Evolutionary conservation across 2,888 invertebrate genomes (phyloP), one percentile per base, ranked within the genome.

Genomic region (Pristionchus japonicus): DNA sequence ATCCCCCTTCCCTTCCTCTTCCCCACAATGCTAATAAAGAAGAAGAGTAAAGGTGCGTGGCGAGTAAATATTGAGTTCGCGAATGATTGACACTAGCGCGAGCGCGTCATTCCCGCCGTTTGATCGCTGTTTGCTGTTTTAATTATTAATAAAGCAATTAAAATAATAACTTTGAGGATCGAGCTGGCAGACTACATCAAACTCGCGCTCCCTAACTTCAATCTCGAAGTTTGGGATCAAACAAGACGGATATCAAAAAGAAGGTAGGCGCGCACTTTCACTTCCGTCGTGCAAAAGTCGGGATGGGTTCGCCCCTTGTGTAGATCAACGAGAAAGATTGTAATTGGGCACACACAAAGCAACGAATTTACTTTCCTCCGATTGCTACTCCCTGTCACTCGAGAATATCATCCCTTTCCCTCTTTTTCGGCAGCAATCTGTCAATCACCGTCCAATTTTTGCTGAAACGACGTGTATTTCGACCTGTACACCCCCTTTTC

Each of bases 201-300:
- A 15, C 17, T 43, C 77, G 77, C 77, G 77, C 17, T 77, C 77
- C 77, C 77, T 77, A 40, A 77, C 77, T 77, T 77, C 77, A 47
- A 23, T n/a, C 43, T n/a, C 40, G 77, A 77, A 77, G 77, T 77
- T 47, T 77, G 77, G 77, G 77, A 77, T 77, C 40, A 77, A 27
- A 77, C 37, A 77, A 40, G 47, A 13, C 23, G 77, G 43, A 77
- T 47, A 77, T 77, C 77, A 7, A 77, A 47, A 77, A 47, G 43
- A 15, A 77, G 77, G 77, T 77, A 77, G 77, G 77, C 43, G 27
- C 9, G 47, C 67, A 67, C 67, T 67, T 34, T 34, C 34, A 67
- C 67, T 67, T 67, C 17, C 31, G 67, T 17, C 34, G 67, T 67
- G 67, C 31, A 34, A 67, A 67, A 31, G 31, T 15, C n/a, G n/a